These are phyloP conservation scores for Nesoenas mayeri DNA, from an alignment of 2,113 vertebrate genomes.

Conservation along the genomic window DNA sequence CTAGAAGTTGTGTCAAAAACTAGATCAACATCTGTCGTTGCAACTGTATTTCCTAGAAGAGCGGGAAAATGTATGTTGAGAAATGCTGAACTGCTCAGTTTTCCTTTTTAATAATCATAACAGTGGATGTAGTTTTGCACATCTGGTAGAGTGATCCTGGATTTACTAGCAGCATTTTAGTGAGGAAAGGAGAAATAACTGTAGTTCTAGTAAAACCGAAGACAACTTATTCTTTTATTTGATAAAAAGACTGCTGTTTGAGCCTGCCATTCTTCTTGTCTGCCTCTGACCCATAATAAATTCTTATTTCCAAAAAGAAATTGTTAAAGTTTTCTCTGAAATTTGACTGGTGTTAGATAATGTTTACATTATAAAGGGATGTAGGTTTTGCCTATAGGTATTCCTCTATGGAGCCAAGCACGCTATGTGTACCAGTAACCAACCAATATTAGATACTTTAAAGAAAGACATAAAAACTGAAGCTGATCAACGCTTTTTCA, in stretches of 20 bases:
- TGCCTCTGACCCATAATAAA: background rate
- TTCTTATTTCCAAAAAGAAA: background rate
- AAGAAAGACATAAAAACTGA: background rate
- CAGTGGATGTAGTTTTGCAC: background rate
- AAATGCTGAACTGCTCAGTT: background rate
- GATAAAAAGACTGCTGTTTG: background rate
- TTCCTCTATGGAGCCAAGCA: background rate
- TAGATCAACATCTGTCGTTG: background rate
- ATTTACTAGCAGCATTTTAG: background rate
- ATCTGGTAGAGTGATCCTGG: background rate
- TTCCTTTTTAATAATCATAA: background rate
- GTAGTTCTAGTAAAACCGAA: background rate
- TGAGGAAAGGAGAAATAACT: background rate
- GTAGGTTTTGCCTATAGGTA: background rate
- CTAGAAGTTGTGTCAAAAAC: background rate
- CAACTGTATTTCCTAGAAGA: background rate
- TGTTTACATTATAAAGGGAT: background rate
- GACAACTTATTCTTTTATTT: background rate
- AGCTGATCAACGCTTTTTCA: background rate
- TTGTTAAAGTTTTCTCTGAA: background rate
- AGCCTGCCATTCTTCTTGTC: background rate
- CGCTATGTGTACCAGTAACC: background rate
- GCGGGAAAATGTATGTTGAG: background rate
- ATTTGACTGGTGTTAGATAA: background rate
- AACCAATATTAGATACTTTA: background rate